Percentiles rank a stretch among this genome's conserved stretches.
Conservation (phyloP, 2,797 vertebrate genomes). For the Sternarchorhynchus goeldii region DNA sequence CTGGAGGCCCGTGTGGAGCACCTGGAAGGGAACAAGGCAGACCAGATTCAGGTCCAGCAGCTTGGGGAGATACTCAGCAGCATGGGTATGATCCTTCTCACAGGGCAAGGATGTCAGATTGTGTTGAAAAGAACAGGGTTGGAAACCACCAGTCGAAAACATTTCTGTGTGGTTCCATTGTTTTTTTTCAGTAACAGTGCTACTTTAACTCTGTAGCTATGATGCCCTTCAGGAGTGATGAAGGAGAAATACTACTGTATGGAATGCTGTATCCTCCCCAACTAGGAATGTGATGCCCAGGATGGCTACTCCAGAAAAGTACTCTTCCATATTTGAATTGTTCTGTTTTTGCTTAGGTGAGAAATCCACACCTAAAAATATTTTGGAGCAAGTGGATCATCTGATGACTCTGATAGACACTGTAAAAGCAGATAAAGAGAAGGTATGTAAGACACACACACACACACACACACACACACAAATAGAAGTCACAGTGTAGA, state of each 20-base stretch:
- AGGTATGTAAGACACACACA: conserved; percentile 66
- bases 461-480: background rate
- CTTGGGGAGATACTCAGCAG: conserved; percentile 59
- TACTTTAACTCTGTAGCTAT: no score
- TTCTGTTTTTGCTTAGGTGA: conserved; percentile 44
- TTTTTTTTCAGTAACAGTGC: no score
- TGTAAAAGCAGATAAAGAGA: conserved; percentile 65
- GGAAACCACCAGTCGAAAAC: no score
- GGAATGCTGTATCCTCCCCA: no score
- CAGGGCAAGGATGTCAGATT: no score
- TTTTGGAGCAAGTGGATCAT: conserved; percentile 65
- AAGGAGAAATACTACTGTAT: no score
- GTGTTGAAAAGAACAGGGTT: no score
- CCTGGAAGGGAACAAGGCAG: conserved; percentile 64
- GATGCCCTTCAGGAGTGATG: no score
- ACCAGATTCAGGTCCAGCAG: conserved; percentile 63
- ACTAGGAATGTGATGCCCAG: no score
- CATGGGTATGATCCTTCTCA: conserved; percentile 54
- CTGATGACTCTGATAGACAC: conserved; percentile 64
- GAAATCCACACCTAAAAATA: conserved; percentile 1
- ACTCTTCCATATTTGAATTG: background rate
- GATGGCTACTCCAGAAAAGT: no score
- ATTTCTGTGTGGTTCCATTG: no score
- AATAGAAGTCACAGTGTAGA: background rate
- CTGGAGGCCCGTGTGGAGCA: conserved; percentile 67